Evolutionary conservation across 2,797 vertebrate species (phyloP).

Genomic region (Sebastes minor): DNA sequence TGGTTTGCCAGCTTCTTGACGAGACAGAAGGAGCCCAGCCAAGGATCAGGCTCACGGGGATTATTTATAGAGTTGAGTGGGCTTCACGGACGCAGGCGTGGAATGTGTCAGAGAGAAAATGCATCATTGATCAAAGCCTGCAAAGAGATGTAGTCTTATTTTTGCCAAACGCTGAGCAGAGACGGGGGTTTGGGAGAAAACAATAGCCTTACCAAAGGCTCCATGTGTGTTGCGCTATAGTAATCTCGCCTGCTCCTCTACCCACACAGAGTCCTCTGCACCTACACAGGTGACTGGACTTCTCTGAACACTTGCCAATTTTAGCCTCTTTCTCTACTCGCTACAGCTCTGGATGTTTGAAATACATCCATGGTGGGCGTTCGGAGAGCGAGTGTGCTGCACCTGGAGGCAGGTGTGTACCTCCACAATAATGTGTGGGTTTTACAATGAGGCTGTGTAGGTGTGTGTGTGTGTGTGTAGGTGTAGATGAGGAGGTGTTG

Average conservation of each 20-base stretch:
- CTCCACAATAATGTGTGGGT: constrained; percentile 23
- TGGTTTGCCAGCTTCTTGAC: constrained; percentile 68
- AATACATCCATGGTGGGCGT: constrained; percentile 66
- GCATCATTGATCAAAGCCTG: constrained; percentile 76
- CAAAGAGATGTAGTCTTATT: constrained; percentile 54
- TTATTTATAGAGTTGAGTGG: constrained; percentile 84
- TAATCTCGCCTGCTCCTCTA: constrained; percentile 53
- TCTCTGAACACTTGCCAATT: constrained; percentile 62
- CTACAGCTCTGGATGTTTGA: constrained; percentile 37
- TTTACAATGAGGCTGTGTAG: not conserved
- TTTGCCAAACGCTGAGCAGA: constrained; percentile 47
- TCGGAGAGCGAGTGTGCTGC: constrained; percentile 33
- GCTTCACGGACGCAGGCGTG: constrained; percentile 72
- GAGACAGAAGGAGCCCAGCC: constrained; percentile 75
- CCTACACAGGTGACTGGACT: constrained; percentile 75
- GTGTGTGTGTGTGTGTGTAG: not conserved
- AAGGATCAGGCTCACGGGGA: constrained; percentile 71
- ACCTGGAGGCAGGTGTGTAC: constrained; percentile 44
- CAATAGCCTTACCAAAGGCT: constrained; percentile 47
- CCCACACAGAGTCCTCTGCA: constrained; percentile 64
- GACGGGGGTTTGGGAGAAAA: constrained; percentile 39
- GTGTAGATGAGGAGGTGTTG: constrained; percentile 11
- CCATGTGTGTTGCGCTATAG: constrained; percentile 46
- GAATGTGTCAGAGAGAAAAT: constrained; percentile 78
- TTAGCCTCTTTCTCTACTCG: constrained; percentile 57